Base-by-base conservation (phyloP, 1,140 invertebrate genomes). In the Microplitis mediator region DNA sequence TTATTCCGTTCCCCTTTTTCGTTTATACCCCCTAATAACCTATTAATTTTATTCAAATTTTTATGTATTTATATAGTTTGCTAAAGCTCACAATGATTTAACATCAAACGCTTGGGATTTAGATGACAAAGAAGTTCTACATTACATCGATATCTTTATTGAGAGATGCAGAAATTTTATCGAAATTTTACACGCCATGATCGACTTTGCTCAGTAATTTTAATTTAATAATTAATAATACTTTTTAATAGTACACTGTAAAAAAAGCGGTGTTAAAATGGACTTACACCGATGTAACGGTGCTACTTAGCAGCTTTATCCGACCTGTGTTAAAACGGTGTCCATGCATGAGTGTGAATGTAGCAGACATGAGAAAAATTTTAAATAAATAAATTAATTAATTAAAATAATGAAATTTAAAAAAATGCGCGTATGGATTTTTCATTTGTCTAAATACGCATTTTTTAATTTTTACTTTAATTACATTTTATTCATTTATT, bases 131-230 rank as follows among this genome's bases (percentile, higher is more conserved):
- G 88, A 90, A 2, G 93, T 97, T 76, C 96, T 97, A 84, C 93
- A 93, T 78, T 93, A 95, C 77, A 89, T 96, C 13, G 92, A 97
- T 80, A 92, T 94, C 0, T 97, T 96, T 80, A 90, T 95, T 50
- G 91, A 94, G 84, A 89, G 95, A 65, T 93, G 95, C 78, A 90
- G 92, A 63, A 94, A 97, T 84, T 89, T 96, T 81, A 89, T 96
- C 56, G 94, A 97, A 84, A 92, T 97, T 56, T 95, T 93, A 80
- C 90, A 93, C 75, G 89, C 90, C 60, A 93, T 93, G 91, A 92
- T 93, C 69, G 91, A 91, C 72, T 94, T 94, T 84, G 92, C 91
- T 13, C 90, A 91, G 90, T 91, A 80, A 77, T 71, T 54, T n/a
- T 54, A 13, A 3, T 14, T 54, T 14, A 56, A 68, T 62, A 71